Evolutionary conservation across 2,888 invertebrate genomes (phyloP).

Genomic region (Yponomeuta sedellus): DNA sequence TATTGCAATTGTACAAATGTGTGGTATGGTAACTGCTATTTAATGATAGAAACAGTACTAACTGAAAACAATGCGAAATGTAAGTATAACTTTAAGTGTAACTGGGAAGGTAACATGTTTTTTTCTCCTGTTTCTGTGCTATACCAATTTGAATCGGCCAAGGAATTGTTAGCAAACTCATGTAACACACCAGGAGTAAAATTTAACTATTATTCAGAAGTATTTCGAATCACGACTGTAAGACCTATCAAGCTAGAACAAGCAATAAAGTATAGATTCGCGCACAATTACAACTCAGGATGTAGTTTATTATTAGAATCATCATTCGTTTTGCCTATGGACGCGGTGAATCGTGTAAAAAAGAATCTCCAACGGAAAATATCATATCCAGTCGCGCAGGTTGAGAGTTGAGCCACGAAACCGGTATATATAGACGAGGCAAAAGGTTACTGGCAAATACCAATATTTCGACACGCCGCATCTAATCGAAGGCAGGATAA

Average conservation of each 20-base stretch:
- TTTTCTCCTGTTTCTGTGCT: no score
- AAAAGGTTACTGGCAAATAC: conserved; percentile 59
- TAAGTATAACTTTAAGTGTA: no score
- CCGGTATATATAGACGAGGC: conserved; percentile 57
- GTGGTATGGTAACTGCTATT: background rate
- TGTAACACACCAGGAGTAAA: no score
- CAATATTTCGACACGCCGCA: conserved; percentile 36
- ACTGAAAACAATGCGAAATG: background rate
- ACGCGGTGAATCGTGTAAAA: conserved; percentile 6
- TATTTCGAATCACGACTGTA: no score
- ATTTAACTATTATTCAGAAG: no score
- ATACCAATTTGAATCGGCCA: no score
- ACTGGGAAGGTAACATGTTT: no score
- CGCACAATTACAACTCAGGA: background rate
- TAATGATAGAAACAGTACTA: background rate
- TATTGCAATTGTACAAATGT: background rate
- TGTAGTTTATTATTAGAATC: conserved; percentile 6
- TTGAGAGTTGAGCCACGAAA: conserved; percentile 44
- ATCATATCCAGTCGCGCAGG: conserved; percentile 46
- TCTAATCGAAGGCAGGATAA: conserved; percentile 26
- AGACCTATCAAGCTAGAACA: no score
- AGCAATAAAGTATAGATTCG: background rate
- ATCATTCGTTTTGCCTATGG: conserved; percentile 8
- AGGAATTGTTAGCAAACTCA: no score
- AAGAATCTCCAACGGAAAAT: conserved; percentile 48